Base-by-base conservation (phyloP, 2,113 vertebrate species). In the Pelobates fuscus region DNA sequence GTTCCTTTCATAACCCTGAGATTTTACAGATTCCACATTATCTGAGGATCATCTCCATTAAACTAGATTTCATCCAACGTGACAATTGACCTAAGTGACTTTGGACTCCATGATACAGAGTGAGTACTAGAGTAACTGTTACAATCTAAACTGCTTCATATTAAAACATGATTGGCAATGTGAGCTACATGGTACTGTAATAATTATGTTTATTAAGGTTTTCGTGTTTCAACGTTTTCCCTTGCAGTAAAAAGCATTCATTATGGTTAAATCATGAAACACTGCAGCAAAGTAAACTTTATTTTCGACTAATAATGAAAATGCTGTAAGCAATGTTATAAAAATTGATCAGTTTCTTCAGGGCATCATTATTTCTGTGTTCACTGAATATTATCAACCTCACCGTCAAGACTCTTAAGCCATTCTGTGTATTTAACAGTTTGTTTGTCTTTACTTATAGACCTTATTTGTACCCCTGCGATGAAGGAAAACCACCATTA, bases 241-340 rank as follows among this genome's bases (percentile, higher is more conserved):
- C 52, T 41, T 54, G 18, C 21, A 41, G 46, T 54, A 64, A 70
- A 26, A 41, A 58, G 18, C 52, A 70, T 41, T 54, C 49, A 65
- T 65, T 70, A 55, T 5, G 29, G 30, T 70, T 57, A 64, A 54
- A 27, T 77, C 20, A 43, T 43, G 30, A 26, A 77, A 63, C 8
- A 46, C 2, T 25, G 32, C 12, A 46, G 62, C 14, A 23, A 67
- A 26, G 44, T 57, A 17, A 70, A 58, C 49, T 44, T 44, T 30
- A 44, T 57, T 57, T 57, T 65, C 61, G 41, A 57, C 41, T 60
- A 57, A 75, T 75, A 75, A 75, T 75, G 63, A 75, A 58, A 67
- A n/a, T 52, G 20, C 52, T 59, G 24, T 44, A 32, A 52, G 52
- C 71, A 58, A 44, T 29, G 62, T 66, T 44, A 66, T 66, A 44